These are phyloP conservation scores for Plotosus lineatus DNA, from an alignment of 2,113 vertebrate species.

Conservation along the genomic window DNA sequence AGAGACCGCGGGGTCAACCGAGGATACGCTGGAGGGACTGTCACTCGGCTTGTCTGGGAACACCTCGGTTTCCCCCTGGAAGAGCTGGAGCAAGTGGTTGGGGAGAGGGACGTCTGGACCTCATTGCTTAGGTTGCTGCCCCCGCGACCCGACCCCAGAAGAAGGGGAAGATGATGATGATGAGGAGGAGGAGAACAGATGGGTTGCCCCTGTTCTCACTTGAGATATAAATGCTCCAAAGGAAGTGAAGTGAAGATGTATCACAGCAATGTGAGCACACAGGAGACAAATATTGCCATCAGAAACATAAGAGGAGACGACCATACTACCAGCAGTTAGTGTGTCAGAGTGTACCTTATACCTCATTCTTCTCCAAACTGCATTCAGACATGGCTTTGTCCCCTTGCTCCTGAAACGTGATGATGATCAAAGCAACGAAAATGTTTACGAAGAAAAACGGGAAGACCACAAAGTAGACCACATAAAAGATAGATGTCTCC, in stretches of 20 bases:
- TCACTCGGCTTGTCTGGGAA: too few species aligned
- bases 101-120: too few species aligned
- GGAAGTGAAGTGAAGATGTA: constrained; percentile 11
- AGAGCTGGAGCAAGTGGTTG: too few species aligned
- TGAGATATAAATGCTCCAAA: constrained; percentile 22
- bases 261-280: constrained; percentile 8
- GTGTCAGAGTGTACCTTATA: constrained; percentile 48
- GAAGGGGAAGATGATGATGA: too few species aligned
- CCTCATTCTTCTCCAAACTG: constrained; percentile 98
- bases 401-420: constrained; percentile 99
- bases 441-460: constrained; percentile 99
- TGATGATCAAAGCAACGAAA: constrained; percentile 98
- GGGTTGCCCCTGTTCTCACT: constrained; percentile 4
- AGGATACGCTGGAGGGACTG: too few species aligned
- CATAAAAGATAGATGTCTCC: constrained; percentile 99
- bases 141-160: too few species aligned
- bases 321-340: background rate
- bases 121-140: too few species aligned
- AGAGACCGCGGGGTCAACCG: too few species aligned
- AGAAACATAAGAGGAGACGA: background rate
- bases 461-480: constrained; percentile 99
- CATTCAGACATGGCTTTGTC: constrained; percentile 99
- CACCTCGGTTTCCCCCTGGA: too few species aligned
- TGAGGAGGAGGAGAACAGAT: too few species aligned
- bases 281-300: background rate